phyloP scores from a whole-genome alignment of 1,140 invertebrate genomes.

The Ylistrum balloti region DNA sequence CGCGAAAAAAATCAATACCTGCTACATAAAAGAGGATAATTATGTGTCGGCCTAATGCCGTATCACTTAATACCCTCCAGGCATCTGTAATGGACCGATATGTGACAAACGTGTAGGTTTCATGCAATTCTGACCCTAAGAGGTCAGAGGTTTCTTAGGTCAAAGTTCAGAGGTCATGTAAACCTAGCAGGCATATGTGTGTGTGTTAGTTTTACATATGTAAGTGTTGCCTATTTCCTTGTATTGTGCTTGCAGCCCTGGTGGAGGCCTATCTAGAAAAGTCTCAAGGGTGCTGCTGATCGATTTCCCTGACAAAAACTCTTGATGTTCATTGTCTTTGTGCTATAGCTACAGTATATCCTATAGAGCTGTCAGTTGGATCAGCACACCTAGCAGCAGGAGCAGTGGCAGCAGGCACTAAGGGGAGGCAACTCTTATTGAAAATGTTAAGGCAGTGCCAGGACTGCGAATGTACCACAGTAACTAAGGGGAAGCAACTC shows the following conservation, averaged over 20 bases:
- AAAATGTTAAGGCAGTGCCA: neutral
- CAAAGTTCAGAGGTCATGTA: slow-evolving; percentile 26
- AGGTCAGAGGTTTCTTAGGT: slow-evolving; percentile 7
- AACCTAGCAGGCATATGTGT: slow-evolving; percentile 8
- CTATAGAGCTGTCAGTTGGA: neutral
- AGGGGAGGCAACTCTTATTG: slow-evolving; percentile 5
- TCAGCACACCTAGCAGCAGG: neutral
- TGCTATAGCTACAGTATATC: slow-evolving; percentile 24
- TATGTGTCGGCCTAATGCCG: slow-evolving; percentile 20
- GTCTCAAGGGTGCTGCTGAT: slow-evolving; percentile 23
- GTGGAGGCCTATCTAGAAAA: slow-evolving; percentile 7
- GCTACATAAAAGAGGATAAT: slow-evolving; percentile 35
- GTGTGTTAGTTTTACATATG: slow-evolving; percentile 26
- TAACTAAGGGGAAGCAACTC: no score
- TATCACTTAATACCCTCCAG: slow-evolving; percentile 38
- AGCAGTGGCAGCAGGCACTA: neutral
- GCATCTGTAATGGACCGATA: slow-evolving; percentile 22
- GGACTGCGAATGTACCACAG: no score
- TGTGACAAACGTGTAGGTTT: slow-evolving; percentile 38
- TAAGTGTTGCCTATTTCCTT: neutral
- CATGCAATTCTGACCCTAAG: slow-evolving; percentile 31
- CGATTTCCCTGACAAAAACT: slow-evolving; percentile 31
- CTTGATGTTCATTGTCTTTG: slow-evolving; percentile 33
- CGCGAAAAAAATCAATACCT: slow-evolving; percentile 28
- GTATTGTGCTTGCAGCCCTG: slow-evolving; percentile 13